Percentiles rank a stretch among this genome's conserved stretches.
Evolutionary conservation across 2,888 invertebrate species (phyloP).

Genomic region (Venusia cambrica): DNA sequence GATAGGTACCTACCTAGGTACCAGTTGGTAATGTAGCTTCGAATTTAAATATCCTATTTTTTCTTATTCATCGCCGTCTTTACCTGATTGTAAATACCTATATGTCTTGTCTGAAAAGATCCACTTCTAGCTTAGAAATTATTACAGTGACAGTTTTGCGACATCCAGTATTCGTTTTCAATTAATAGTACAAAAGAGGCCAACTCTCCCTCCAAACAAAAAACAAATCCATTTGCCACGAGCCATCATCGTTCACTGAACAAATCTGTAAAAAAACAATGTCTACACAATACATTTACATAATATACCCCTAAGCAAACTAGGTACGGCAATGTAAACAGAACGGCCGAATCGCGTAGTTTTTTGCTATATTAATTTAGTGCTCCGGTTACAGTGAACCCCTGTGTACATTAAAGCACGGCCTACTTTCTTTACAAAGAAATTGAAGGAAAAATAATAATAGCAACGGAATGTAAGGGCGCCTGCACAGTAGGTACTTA

Average conservation of each 20-base stretch:
- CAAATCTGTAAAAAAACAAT: constrained; percentile 62
- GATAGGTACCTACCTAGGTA: too few relatives aligned
- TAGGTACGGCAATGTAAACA: constrained; percentile 64
- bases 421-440: constrained; percentile 67
- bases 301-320: constrained; percentile 74
- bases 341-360: constrained; percentile 62
- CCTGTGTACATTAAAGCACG: constrained; percentile 56
- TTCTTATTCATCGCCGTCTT: too few relatives aligned
- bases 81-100: too few relatives aligned
- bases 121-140: too few relatives aligned
- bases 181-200: constrained; percentile 25
- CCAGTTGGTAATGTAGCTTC: too few relatives aligned
- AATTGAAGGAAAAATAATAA: constrained; percentile 72
- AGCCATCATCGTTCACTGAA: constrained; percentile 54
- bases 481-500: constrained; percentile 71
- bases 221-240: constrained; percentile 69
- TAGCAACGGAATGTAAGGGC: constrained; percentile 63
- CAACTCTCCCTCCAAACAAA: constrained; percentile 24
- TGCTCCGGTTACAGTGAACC: constrained; percentile 69
- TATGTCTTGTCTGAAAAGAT: too few relatives aligned
- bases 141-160: constrained; percentile 1
- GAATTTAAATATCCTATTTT: too few relatives aligned
- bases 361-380: constrained; percentile 76
- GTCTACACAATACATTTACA: constrained; percentile 68
- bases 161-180: background rate